Conservation (phyloP, 2,888 invertebrate genomes). For the Ormyrus pomaceus region DNA sequence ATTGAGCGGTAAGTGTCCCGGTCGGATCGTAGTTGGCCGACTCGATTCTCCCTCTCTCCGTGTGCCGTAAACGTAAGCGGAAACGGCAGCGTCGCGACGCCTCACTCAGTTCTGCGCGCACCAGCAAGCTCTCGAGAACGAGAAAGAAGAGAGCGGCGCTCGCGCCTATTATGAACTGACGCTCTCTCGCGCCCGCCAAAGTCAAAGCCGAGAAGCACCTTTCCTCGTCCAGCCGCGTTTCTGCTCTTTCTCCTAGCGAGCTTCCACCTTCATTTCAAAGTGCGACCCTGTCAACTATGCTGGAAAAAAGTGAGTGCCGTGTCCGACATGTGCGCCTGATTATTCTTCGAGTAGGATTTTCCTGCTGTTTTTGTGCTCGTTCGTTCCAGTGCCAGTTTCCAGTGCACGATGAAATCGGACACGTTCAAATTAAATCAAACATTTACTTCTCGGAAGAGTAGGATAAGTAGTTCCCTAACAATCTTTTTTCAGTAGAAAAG, state of each 20-base stretch:
- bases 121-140: conserved; percentile 47
- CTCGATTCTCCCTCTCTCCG: conserved; percentile 23
- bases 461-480: no score
- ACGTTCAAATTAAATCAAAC: no score
- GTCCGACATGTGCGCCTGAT: background rate
- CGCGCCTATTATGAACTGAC: conserved; percentile 51
- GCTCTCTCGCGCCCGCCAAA: conserved; percentile 8
- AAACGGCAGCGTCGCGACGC: conserved; percentile 70
- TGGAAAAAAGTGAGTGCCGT: conserved; percentile 73
- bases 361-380: no score
- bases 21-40: background rate
- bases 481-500: conserved; percentile 6
- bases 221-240: conserved; percentile 55
- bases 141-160: conserved; percentile 48
- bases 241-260: conserved; percentile 57
- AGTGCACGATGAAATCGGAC: no score
- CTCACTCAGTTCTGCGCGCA: conserved; percentile 67
- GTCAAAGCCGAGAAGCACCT: background rate
- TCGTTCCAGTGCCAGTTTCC: no score
- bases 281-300: conserved; percentile 60
- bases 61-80: conserved; percentile 63
- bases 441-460: no score
- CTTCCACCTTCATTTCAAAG: conserved; percentile 14
- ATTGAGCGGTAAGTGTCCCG: conserved; percentile 32
- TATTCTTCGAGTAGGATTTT: no score